Conservation (phyloP, 1,140 invertebrate genomes). For the Phthorimaea operculella region DNA sequence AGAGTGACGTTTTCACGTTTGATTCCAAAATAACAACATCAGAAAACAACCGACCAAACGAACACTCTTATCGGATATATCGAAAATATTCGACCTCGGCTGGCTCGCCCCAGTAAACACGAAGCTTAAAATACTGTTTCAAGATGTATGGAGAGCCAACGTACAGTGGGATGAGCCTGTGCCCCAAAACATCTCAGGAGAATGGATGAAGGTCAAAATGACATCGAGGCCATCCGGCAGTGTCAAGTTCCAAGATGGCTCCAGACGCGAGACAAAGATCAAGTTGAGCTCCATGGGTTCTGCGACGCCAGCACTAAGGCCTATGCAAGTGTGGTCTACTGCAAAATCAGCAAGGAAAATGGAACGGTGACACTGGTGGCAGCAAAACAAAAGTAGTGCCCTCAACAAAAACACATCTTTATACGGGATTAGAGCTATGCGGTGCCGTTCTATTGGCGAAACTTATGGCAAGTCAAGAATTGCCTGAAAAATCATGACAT, state of each 20-base stretch:
- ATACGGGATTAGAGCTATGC: constrained; percentile 35
- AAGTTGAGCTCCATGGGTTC: constrained; percentile 36
- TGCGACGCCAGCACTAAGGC: constrained; percentile 40
- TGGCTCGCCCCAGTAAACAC: constrained; percentile 39
- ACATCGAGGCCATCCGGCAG: constrained; percentile 7
- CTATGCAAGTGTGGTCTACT: constrained; percentile 45
- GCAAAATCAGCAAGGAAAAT: constrained; percentile 12
- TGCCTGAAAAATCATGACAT: constrained; percentile 5
- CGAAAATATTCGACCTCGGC: constrained; percentile 51
- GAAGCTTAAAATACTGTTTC: constrained; percentile 43
- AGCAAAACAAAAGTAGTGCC: constrained; percentile 21
- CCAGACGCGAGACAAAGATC: not conserved
- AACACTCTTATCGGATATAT: constrained; percentile 14
- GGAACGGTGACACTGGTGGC: constrained; percentile 11
- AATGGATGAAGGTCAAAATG: constrained; percentile 14
- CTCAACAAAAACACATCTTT: constrained; percentile 5
- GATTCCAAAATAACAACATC: not conserved
- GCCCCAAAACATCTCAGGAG: constrained; percentile 17
- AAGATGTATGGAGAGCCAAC: constrained; percentile 13
- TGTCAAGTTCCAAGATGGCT: constrained; percentile 13
- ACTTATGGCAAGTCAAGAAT: constrained; percentile 15
- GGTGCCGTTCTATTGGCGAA: constrained; percentile 30
- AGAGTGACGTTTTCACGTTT: not conserved
- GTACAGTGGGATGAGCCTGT: constrained; percentile 41
- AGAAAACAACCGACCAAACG: not conserved